Percentiles rank a stretch among this genome's conserved stretches.
Evolutionary conservation across 1,140 invertebrate genomes (phyloP).

Genomic region (Adoxophyes honmai): DNA sequence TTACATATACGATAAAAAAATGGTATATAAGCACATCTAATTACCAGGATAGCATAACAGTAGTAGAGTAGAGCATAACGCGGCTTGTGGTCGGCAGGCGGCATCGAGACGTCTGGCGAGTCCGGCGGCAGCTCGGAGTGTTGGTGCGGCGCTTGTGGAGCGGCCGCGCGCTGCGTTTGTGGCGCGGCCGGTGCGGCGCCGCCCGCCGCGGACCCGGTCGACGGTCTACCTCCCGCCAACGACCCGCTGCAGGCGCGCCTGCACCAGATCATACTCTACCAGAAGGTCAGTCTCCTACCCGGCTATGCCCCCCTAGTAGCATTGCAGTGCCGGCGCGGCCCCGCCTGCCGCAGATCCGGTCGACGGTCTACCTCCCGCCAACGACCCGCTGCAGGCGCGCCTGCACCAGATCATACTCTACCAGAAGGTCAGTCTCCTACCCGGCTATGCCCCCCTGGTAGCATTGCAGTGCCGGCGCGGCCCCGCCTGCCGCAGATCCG

Average conservation of each 20-base stretch:
- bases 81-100: constrained; percentile 17
- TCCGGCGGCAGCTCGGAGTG: constrained; percentile 26
- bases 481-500: constrained; percentile 43
- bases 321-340: constrained; percentile 4
- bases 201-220: constrained; percentile 73
- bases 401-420: constrained; percentile 88
- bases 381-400: constrained; percentile 87
- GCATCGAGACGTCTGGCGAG: constrained; percentile 27
- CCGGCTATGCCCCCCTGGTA: too few species aligned
- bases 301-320: too few species aligned
- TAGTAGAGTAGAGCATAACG: too few species aligned
- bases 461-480: constrained; percentile 3
- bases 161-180: constrained; percentile 34
- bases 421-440: constrained; percentile 79
- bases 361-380: constrained; percentile 89
- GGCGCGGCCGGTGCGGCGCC: constrained; percentile 22
- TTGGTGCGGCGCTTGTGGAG: constrained; percentile 34
- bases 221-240: constrained; percentile 87
- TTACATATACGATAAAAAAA: too few species aligned
- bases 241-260: constrained; percentile 88
- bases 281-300: constrained; percentile 79
- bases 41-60: too few species aligned
- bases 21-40: too few species aligned
- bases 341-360: constrained; percentile 60
- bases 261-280: constrained; percentile 87